Percentiles rank a stretch among this genome's conserved stretches.
Conservation (phyloP, 1,140 invertebrate species). For the Zaprionus taronus region DNA sequence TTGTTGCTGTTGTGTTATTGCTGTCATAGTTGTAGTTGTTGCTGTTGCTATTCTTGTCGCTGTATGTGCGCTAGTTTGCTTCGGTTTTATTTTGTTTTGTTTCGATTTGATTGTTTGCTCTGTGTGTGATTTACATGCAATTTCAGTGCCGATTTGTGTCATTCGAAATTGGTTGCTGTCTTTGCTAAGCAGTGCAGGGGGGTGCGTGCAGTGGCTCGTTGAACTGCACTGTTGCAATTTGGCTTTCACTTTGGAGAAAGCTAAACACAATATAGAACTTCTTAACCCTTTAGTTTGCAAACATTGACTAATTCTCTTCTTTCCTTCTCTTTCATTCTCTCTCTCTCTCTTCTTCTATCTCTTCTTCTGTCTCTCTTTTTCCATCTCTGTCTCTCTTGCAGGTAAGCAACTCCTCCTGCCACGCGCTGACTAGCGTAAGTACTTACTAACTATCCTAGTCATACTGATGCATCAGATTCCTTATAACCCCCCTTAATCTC, state of each 20-base stretch:
- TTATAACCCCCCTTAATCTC: background rate
- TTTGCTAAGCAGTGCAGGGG: constrained; percentile 23
- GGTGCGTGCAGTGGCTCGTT: background rate
- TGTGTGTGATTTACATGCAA: constrained; percentile 53
- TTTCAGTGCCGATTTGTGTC: constrained; percentile 40
- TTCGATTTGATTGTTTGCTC: constrained; percentile 39
- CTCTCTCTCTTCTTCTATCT: too few species aligned
- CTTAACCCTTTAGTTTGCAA: too few species aligned
- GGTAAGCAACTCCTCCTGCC: constrained; percentile 41
- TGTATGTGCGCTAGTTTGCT: constrained; percentile 57
- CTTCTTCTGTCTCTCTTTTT: too few species aligned
- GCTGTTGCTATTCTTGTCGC: constrained; percentile 35
- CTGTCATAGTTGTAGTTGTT: constrained; percentile 5
- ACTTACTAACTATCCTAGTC: constrained; percentile 22
- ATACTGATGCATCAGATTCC: constrained; percentile 3
- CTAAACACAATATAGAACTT: too few species aligned
- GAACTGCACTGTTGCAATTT: background rate
- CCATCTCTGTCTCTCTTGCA: constrained; percentile 28
- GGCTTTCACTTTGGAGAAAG: too few species aligned
- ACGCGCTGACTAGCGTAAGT: constrained; percentile 47
- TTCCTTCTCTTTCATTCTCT: background rate
- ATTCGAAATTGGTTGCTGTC: constrained; percentile 53
- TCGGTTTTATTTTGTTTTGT: constrained; percentile 45
- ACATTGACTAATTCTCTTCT: background rate
- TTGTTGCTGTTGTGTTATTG: constrained; percentile 29